Evolutionary conservation across 1,140 invertebrate genomes (phyloP), one percentile per base, ranked within the genome.

Genomic region (Papilio polytes): DNA sequence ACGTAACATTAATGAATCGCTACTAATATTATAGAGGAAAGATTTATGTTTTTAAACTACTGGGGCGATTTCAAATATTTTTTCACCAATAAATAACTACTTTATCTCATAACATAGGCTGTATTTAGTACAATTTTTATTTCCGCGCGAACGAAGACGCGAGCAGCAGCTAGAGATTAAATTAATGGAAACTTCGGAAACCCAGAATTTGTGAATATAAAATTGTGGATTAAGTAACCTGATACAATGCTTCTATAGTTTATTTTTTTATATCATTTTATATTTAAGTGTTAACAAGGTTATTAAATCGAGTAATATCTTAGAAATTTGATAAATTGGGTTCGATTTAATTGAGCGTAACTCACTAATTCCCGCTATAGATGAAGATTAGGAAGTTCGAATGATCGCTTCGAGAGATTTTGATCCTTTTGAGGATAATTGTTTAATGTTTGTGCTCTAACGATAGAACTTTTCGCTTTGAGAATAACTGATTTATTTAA

Each of bases 371-470:
- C 63, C 63, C 63, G 63, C 26, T 70, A 70, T 13, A 70, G 26
- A 63, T 22, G 59, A 70, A 36, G 63, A 70, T 70, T 31, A 70
- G 22, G 63, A 70, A 70, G 26, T 70, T 70, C 36, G 26, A 63
- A 63, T 26, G 59, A 70, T 70, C 63, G 59, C 59, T 63, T 26
- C 59, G 26, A 70, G 63, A 36, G 63, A 31, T 66, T 66, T 66
- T 66, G 26, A 70, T 70, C 63, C 63, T 70, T 70, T 70, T 70
- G 63, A 31, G 26, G 26, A 70, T 70, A 70, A 70, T 70, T 70
- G 63, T 70, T 70, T 70, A 70, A 70, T 70, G 63, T 70, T 70
- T 70, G 63, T 70, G 26, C 22, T 70, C 12, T 36, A 70, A 70
- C 63, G 63, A 70, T 70, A 26, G 18, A 70, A 70, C 63, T 36